Base-by-base conservation (phyloP, 2,888 invertebrate genomes). In the Cephonodes hylas region DNA sequence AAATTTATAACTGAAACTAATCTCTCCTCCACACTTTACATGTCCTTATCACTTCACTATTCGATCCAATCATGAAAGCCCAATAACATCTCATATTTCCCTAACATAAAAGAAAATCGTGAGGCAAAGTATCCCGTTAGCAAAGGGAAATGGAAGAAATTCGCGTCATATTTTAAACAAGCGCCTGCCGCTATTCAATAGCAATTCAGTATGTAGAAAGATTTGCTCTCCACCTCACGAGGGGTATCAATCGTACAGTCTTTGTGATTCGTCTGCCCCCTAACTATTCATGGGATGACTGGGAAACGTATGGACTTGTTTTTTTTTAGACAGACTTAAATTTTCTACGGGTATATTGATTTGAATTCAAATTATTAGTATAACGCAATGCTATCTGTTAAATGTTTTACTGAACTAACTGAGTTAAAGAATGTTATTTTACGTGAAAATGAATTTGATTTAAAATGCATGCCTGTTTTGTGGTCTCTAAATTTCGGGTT, bases 241-340 rank as follows among this genome's bases (percentile, higher is more conserved):
- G 25, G 46, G 34, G 60, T 60, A 53, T 60, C 42, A 42, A 53
- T 60, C 60, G 45, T 42, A 31, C 48, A 46, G 42, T 61, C 58
- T 61, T 61, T 61, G 58, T 58, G 61, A 61, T 61, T 58, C 61
- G 58, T 38, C 46, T 7, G 58, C 23, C 23, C 8, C 34, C 61
- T 59, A 59, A 59, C 59, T 61, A 56, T 45, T 57, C 13, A 53
- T 25, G 13, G 25, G 25, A 22, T 13, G 38, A 58, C 45, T 38
- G 20, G 15, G 15, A 31, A 38, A 18, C 15, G n/a, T 25, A 15
- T 8, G 46, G 38, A 46, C 58, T 38, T 58, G 57, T 18, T 10
- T 2, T 34, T 5, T 31, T 8, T 53, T 6, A n/a, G n/a, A n/a
- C 27, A 18, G 8, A 38, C 15, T 38, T 34, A 2, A 20, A 20